Evolutionary conservation across 2,797 vertebrate species (phyloP), one percentile per base, ranked within the genome.

Genomic region (Australoheros facetus): DNA sequence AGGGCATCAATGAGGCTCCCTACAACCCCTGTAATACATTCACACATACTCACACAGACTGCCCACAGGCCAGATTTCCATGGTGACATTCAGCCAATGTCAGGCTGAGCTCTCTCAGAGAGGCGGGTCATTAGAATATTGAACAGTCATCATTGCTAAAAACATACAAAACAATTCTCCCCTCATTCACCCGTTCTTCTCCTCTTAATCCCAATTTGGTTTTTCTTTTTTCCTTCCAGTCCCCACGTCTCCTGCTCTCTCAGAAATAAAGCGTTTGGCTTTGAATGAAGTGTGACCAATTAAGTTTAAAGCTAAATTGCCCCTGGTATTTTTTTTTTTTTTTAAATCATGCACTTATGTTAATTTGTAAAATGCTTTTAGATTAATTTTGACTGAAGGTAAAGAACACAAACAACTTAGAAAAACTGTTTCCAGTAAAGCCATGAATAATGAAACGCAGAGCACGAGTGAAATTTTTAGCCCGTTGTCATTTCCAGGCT

Each of bases 81-180:
- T 74, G 77, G 85, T 32, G 71, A 89, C 83, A 88, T 89, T 86
- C 75, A 89, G 70, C 82, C 86, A 90, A 86, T 83, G 2, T 48
- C 12, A 17, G 32, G 17, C 42, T 82, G 2, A 0, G 75, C 34
- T 77, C 77, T 14, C 79, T 77, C 64, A 3, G 56, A 59, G 53
- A 26, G 16, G 34, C 12, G 0, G 21, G 32, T 48, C 4, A 17
- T 85, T 84, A 82, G 56, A 55, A 80, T 85, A 66, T 86, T 57
- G 7, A 56, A 39, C 66, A 2, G 39, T 60, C 1, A 2, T 59
- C 59, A 56, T 64, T 17, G 42, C 71, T 57, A 26, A 16, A 62
- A 57, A 84, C 26, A 71, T 8, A 70, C 8, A 19, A 64, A 72
- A 39, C 19, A 16, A 56, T 39, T 54, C 23, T 64, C 21, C 60